phyloP scores from a whole-genome alignment of 2,797 vertebrate genomes.

The Anguilla marmorata region DNA sequence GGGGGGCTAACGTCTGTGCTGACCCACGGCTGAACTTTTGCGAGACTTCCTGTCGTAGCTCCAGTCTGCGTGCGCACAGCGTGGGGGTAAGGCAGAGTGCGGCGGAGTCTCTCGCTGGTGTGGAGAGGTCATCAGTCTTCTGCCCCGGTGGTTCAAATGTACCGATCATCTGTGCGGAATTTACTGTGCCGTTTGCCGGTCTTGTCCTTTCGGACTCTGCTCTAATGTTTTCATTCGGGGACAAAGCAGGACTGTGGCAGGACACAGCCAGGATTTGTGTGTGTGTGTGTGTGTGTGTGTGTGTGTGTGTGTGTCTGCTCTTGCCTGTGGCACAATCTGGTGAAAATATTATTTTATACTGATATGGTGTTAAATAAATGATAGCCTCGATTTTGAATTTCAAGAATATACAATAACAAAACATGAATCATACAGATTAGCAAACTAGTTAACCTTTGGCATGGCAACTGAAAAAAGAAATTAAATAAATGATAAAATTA shows the following conservation, averaged over 20 bases:
- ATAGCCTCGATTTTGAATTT: no score
- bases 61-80: constrained; percentile 40
- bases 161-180: constrained; percentile 9
- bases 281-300: not conserved
- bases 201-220: constrained; percentile 2
- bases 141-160: constrained; percentile 27
- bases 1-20: constrained; percentile 49
- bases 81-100: constrained; percentile 38
- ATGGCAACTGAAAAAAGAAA: not conserved
- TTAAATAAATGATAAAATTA: not conserved
- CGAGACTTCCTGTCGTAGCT: constrained; percentile 57
- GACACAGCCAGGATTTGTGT: not conserved
- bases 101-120: not conserved
- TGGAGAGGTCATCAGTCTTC: constrained; percentile 33
- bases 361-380: not conserved
- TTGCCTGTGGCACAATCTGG: not conserved
- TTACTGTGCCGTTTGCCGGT: not conserved
- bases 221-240: not conserved
- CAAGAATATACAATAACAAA: no score
- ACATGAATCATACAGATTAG: no score
- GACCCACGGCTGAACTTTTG: constrained; percentile 64
- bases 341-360: not conserved
- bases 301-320: not conserved
- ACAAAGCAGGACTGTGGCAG: not conserved
- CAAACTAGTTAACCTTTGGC: not conserved